These are phyloP conservation scores for Aramus guarauna DNA, from an alignment of 2,113 vertebrate species.

Conservation along the genomic window DNA sequence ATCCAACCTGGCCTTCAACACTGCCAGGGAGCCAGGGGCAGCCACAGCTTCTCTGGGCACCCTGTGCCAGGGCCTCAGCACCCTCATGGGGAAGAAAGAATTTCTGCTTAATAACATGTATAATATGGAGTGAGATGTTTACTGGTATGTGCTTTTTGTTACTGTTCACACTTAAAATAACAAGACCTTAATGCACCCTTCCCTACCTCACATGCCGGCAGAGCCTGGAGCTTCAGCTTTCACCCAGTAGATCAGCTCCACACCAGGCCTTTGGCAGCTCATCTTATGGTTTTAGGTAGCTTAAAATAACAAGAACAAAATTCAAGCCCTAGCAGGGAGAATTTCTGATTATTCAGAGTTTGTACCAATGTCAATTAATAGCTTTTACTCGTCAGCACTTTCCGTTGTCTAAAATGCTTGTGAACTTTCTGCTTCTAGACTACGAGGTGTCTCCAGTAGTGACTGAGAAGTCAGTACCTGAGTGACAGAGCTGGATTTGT, in stretches of 20 bases:
- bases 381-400: not conserved
- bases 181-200: not conserved
- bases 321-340: not conserved
- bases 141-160: not conserved
- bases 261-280: not conserved
- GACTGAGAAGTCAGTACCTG: not conserved
- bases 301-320: not conserved
- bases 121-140: not conserved
- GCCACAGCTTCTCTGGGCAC: too few relatives aligned
- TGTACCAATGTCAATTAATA: not conserved
- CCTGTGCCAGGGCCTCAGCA: too few relatives aligned
- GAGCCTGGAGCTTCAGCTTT: not conserved
- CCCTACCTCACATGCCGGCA: not conserved
- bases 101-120: too few relatives aligned
- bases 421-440: not conserved
- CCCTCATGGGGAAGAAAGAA: too few relatives aligned
- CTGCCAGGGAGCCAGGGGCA: too few relatives aligned
- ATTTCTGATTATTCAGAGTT: not conserved
- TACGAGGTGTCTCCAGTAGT: rapidly evolving
- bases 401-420: not conserved
- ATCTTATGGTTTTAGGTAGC: not conserved
- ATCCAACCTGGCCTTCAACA: too few relatives aligned
- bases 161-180: not conserved
- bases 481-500: not conserved
- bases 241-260: not conserved